These are phyloP conservation scores for Planiliza haematocheilus DNA, from an alignment of 2,113 vertebrate genomes.

Conservation along the genomic window DNA sequence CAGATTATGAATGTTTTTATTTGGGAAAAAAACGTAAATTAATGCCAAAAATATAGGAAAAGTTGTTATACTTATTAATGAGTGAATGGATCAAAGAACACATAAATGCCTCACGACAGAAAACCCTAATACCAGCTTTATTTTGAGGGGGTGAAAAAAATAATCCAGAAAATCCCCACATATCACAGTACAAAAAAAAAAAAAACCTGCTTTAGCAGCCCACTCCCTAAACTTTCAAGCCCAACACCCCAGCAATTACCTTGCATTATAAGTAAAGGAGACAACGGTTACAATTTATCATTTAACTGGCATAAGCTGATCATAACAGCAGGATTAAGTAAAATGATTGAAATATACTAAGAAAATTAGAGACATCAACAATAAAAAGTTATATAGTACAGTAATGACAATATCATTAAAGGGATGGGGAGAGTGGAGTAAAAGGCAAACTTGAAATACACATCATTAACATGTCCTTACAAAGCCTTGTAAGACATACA, in stretches of 20 bases:
- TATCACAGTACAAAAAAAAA: conserved; percentile 58
- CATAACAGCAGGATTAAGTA: conserved; percentile 68
- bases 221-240: conserved; percentile 32
- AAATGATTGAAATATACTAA: conserved; percentile 73
- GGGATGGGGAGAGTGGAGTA: conserved; percentile 53
- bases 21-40: conserved; percentile 21
- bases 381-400: conserved; percentile 73
- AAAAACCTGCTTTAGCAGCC: background rate
- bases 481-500: conserved; percentile 73
- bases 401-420: conserved; percentile 64
- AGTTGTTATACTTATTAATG: conserved; percentile 13
- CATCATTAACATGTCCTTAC: conserved; percentile 65
- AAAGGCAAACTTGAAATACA: conserved; percentile 72
- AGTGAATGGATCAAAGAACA: conserved; percentile 37
- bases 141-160: conserved; percentile 45
- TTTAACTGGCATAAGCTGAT: conserved; percentile 62
- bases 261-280: conserved; percentile 57
- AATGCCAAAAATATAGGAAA: conserved; percentile 28
- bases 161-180: conserved; percentile 54
- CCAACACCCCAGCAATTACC: conserved; percentile 47
- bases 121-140: conserved; percentile 69
- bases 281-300: conserved; percentile 62
- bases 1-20: conserved; percentile 27
- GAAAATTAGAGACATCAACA: conserved; percentile 67
- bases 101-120: conserved; percentile 51